Evolutionary conservation across 2,888 invertebrate genomes (phyloP).

Genomic region (Amblyjoppa proteus): DNA sequence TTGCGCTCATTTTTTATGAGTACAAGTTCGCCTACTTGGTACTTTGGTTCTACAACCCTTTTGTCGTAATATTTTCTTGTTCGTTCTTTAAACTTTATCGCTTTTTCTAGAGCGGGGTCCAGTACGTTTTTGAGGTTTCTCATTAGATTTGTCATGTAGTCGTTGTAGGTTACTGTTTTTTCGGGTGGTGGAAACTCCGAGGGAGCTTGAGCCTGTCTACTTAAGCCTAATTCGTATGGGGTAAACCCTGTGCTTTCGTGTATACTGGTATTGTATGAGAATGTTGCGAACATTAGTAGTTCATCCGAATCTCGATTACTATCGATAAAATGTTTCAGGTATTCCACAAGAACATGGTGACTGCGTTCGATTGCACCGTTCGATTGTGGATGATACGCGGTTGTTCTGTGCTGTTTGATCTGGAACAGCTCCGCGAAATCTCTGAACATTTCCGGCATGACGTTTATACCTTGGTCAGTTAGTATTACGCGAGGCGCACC

Average conservation of each 20-base stretch:
- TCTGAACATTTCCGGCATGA: background rate
- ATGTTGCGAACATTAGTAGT: background rate
- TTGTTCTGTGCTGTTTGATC: background rate
- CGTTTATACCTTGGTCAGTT: conserved; percentile 2
- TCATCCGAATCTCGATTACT: background rate
- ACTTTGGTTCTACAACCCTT: no score
- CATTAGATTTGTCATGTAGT: background rate
- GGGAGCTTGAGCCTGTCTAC: background rate
- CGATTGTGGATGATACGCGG: background rate
- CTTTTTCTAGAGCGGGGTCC: background rate
- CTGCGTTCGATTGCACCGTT: background rate
- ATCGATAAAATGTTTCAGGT: background rate
- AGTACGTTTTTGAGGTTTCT: background rate
- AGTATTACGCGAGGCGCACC: background rate
- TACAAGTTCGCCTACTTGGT: no score
- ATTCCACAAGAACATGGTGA: background rate
- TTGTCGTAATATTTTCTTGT: conserved; percentile 23
- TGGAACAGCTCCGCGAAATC: no score
- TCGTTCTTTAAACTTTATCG: conserved; percentile 16
- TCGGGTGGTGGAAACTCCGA: background rate
- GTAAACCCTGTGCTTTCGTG: background rate
- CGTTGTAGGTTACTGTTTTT: background rate
- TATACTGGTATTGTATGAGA: background rate
- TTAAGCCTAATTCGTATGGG: background rate
- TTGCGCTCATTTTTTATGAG: no score